These are phyloP conservation scores for Monochamus saltuarius DNA, from an alignment of 1,140 invertebrate species.

Conservation along the genomic window DNA sequence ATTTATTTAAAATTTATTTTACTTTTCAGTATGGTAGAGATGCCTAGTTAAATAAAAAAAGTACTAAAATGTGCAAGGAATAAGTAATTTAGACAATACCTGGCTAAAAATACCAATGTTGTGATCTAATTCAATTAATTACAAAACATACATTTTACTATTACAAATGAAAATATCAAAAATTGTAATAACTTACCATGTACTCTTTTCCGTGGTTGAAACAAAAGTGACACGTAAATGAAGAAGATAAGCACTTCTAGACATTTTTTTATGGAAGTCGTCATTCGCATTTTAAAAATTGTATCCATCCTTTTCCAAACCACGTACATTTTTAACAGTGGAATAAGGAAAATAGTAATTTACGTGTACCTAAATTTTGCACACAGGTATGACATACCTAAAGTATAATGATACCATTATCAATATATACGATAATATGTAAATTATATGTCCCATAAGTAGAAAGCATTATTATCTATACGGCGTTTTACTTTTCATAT, in stretches of 20 bases:
- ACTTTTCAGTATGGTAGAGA: no score
- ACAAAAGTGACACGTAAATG: slow-evolving; percentile 12
- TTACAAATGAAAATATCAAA: not conserved
- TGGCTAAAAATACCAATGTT: no score
- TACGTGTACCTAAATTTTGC: slow-evolving; percentile 4
- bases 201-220: not conserved
- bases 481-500: slow-evolving; percentile 7
- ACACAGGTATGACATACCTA: slow-evolving; percentile 3
- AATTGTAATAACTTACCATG: slow-evolving; percentile 4
- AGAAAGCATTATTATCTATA: slow-evolving; percentile 14
- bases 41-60: no score
- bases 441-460: slow-evolving; percentile 25
- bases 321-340: not conserved
- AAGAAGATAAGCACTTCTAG: slow-evolving; percentile 6
- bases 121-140: not conserved
- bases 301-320: slow-evolving; percentile 4
- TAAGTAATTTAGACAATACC: no score
- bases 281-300: slow-evolving; percentile 21
- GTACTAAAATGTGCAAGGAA: no score
- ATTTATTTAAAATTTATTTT: no score
- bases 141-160: not conserved
- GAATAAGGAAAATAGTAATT: slow-evolving; percentile 4
- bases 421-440: slow-evolving; percentile 16
- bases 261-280: slow-evolving; percentile 5
- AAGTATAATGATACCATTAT: slow-evolving; percentile 14